Base-by-base conservation (phyloP, 2,113 vertebrate species). In the Centropristis striata region DNA sequence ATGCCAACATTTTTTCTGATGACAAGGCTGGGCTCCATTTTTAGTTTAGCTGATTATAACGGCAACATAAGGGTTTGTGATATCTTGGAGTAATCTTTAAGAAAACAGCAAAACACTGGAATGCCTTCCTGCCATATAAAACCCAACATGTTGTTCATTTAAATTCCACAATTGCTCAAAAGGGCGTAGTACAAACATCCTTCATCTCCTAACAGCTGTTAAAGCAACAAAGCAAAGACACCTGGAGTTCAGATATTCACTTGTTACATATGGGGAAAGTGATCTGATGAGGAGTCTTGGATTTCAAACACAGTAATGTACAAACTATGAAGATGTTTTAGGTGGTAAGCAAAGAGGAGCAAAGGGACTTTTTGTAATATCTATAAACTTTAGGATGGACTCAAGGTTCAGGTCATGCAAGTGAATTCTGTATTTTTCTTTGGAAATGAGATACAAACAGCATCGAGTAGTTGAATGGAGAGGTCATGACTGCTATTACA, bases 111-210 rank as follows among this genome's bases (percentile, higher is more conserved):
- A 71, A 53, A 53, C 16, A 36, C 15, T 3, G 32, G 16, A 11
- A 12, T 3, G 63, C n/a, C n/a, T 53, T 67, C 53, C 44, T 54
- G 36, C 46, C n/a, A 71, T 71, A 76, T 5, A 8, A 59, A 58
- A 41, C 39, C 16, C 51, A 10, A 49, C n/a, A 25, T 21, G 8
- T 11, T 63, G 32, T 42, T 58, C 46, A 71, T 46, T 71, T 14
- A 65, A 58, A 23, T 51, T 50, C 6, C 32, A 65, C 23, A 57
- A 41, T 49, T 39, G 23, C 21, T 13, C 49, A 21, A 63, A 58
- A 64, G 18, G 16, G 36, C 2, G 13, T 46, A 39, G 28, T 11
- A 27, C 15, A 57, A 54, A 49, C 55, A 27, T 1, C 47, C 21
- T 46, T 53, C 10, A 54, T 63, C 49, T 28, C 28, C 42, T 5